Percentiles rank a stretch among this genome's conserved stretches.
These are phyloP conservation scores for Polypedilum vanderplanki DNA, from an alignment of 1,140 invertebrate species.

Conservation along the genomic window DNA sequence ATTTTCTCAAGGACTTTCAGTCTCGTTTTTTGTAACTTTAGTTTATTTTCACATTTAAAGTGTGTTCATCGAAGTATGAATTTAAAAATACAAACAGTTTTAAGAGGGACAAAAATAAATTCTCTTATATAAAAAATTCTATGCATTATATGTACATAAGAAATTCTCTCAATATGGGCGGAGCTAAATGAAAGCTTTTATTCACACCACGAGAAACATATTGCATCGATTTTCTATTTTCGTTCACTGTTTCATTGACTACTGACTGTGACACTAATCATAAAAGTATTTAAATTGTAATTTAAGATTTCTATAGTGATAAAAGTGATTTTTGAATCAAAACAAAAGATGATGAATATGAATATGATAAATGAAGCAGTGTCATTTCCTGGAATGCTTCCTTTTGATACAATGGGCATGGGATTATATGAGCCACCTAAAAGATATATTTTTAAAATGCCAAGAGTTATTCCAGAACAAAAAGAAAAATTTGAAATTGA, in stretches of 20 bases:
- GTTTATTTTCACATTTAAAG: not conserved
- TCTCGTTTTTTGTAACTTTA: too few species aligned
- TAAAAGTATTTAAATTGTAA: not conserved
- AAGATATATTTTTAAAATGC: constrained; percentile 88
- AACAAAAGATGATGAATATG: not conserved
- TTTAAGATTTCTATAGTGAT: not conserved
- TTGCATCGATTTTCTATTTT: not conserved
- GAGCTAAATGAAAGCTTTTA: not conserved
- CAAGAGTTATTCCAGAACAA: constrained; percentile 90
- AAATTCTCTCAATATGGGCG: not conserved
- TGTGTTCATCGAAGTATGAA: not conserved
- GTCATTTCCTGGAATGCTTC: constrained; percentile 62
- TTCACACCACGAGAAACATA: not conserved
- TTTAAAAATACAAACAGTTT: not conserved
- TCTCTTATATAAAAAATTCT: not conserved
- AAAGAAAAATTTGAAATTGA: constrained; percentile 94
- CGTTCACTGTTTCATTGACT: not conserved
- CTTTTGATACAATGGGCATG: constrained; percentile 78
- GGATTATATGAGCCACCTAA: constrained; percentile 77
- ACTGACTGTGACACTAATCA: not conserved
- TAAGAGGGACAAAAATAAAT: not conserved
- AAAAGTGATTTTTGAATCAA: not conserved
- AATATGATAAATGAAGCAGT: constrained; percentile 60
- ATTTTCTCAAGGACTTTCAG: too few species aligned
- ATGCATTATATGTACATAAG: not conserved